phyloP scores from a whole-genome alignment of 2,888 invertebrate genomes.

The Isotomurus palustris region DNA sequence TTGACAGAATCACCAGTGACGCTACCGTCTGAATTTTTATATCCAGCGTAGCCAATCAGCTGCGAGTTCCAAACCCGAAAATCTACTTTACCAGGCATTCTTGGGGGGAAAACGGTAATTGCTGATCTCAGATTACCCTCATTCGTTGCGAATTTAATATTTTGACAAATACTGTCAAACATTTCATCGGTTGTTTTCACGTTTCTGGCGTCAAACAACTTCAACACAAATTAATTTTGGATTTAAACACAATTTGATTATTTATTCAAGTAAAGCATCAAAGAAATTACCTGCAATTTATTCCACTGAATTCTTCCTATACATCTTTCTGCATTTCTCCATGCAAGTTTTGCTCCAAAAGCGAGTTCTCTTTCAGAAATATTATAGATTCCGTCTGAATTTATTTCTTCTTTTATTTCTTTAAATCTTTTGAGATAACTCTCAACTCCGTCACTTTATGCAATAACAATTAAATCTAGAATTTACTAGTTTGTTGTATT shows the following conservation, averaged over 20 bases:
- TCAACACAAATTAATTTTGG: conserved; percentile 27
- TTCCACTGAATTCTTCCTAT: conserved; percentile 97
- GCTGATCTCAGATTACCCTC: conserved; percentile 93
- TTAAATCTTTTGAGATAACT: conserved; percentile 79
- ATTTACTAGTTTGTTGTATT: too few relatives aligned
- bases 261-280: not conserved
- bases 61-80: conserved; percentile 92
- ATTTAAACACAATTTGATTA: not conserved
- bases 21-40: conserved; percentile 76
- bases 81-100: conserved; percentile 82
- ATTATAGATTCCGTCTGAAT: conserved; percentile 75
- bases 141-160: conserved; percentile 94
- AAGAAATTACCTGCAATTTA: conserved; percentile 85
- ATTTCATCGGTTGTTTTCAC: conserved; percentile 92
- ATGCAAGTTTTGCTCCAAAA: conserved; percentile 89
- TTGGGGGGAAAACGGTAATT: conserved; percentile 88
- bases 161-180: conserved; percentile 95
- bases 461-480: too few relatives aligned
- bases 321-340: conserved; percentile 85
- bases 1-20: conserved; percentile 82
- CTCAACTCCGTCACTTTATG: conserved; percentile 69
- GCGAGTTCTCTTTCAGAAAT: conserved; percentile 88
- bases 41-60: conserved; percentile 86
- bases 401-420: conserved; percentile 73
- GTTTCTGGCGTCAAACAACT: conserved; percentile 94